These are phyloP conservation scores for Myotis lucifugus DNA, from an alignment of 2,113 vertebrate genomes.

Conservation along the genomic window DNA sequence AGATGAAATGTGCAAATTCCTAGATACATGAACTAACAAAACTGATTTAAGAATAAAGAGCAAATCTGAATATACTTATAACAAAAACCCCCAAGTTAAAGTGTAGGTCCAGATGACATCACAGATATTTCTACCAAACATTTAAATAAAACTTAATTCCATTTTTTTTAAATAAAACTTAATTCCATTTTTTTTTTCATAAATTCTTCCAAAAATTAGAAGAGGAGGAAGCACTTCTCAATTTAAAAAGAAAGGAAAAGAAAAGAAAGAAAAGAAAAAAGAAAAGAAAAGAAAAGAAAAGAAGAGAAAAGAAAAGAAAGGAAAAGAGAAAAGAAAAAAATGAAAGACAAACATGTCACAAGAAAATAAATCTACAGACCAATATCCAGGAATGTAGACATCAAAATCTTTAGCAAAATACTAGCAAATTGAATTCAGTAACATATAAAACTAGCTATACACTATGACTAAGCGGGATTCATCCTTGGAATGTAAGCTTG, in stretches of 20 bases:
- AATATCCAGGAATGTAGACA: neutral
- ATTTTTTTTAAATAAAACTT: neutral
- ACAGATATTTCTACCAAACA: neutral
- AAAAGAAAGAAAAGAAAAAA: neutral
- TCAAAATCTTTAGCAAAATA: neutral
- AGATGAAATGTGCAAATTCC: neutral
- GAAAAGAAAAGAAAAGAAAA: neutral
- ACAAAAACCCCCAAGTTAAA: neutral
- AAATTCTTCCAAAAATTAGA: neutral
- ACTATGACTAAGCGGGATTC: neutral
- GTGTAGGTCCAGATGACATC: neutral
- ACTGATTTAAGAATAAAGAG: neutral
- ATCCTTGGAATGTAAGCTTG: neutral
- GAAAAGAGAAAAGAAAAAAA: neutral
- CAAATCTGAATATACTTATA: neutral
- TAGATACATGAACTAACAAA: neutral
- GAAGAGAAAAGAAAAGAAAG: no score
- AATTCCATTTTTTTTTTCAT: neutral
- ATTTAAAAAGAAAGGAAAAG: neutral
- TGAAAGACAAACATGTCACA: neutral
- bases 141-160: neutral
- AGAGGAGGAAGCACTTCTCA: neutral
- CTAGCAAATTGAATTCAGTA: neutral
- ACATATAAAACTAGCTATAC: neutral
- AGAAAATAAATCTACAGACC: neutral